These are phyloP conservation scores for Tenodera sinensis DNA, from an alignment of 2,888 invertebrate species.

Conservation along the genomic window DNA sequence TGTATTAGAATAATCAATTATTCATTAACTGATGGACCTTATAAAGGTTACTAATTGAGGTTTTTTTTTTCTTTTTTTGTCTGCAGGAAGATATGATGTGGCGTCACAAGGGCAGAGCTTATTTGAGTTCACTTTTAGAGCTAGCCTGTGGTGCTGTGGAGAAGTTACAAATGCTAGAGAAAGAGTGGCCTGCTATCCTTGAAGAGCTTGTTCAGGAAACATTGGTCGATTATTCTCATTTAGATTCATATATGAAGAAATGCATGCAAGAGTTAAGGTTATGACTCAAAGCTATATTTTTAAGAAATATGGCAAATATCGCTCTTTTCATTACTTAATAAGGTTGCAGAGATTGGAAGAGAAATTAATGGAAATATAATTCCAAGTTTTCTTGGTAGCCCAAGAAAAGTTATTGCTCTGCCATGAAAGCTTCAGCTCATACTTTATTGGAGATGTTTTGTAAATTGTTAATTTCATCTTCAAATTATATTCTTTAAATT, in stretches of 20 bases:
- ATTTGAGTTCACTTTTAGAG: slow-evolving; percentile 66
- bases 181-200: slow-evolving; percentile 73
- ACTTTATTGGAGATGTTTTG: too few species aligned
- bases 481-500: too few species aligned
- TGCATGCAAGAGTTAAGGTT: slow-evolving; percentile 40
- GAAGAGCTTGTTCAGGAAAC: slow-evolving; percentile 74
- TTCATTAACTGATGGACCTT: too few species aligned
- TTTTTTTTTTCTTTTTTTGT: not conserved
- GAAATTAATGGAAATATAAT: too few species aligned
- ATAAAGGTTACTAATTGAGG: too few species aligned
- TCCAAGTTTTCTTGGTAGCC: too few species aligned
- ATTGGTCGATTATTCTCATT: slow-evolving; percentile 73
- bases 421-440: too few species aligned
- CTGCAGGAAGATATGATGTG: slow-evolving; percentile 67
- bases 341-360: too few species aligned
- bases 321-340: too few species aligned
- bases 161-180: slow-evolving; percentile 69
- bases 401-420: too few species aligned
- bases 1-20: too few species aligned
- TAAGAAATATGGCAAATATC: not conserved
- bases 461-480: too few species aligned
- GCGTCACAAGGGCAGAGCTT: slow-evolving; percentile 70
- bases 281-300: not conserved
- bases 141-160: slow-evolving; percentile 73
- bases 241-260: slow-evolving; percentile 73